These are phyloP conservation scores for Cheumatopsyche charites DNA, from an alignment of 1,140 invertebrate species.

Conservation along the genomic window DNA sequence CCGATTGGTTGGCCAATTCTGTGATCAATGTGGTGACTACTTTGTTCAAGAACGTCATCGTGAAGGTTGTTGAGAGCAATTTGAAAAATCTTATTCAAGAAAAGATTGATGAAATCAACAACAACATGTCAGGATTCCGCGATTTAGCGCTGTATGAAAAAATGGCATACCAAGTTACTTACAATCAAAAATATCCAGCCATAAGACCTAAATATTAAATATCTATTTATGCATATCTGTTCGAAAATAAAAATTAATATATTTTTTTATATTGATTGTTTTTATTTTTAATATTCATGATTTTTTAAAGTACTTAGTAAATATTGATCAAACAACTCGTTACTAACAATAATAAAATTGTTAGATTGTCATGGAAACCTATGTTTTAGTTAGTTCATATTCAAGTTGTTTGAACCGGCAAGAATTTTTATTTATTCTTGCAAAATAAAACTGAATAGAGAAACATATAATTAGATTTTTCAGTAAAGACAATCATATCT, in stretches of 20 bases:
- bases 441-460: too few relatives aligned
- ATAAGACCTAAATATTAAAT: not conserved
- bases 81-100: conserved; percentile 42
- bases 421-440: too few relatives aligned
- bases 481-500: too few relatives aligned
- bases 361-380: too few relatives aligned
- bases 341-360: too few relatives aligned
- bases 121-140: not conserved
- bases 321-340: too few relatives aligned
- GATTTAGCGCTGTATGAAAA: not conserved
- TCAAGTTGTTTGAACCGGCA: too few relatives aligned
- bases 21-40: conserved; percentile 54
- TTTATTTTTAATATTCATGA: not conserved
- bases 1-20: conserved; percentile 58
- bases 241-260: too few relatives aligned
- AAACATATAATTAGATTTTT: too few relatives aligned
- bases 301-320: too few relatives aligned
- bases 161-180: not conserved
- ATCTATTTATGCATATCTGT: too few relatives aligned
- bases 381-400: too few relatives aligned
- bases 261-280: not conserved
- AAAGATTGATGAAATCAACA: conserved; percentile 44
- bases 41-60: conserved; percentile 57
- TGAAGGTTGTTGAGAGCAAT: conserved; percentile 53
- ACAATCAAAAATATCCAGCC: not conserved